Conservation (phyloP, 2,113 vertebrate genomes). For the Notarius quadriscutis region DNA sequence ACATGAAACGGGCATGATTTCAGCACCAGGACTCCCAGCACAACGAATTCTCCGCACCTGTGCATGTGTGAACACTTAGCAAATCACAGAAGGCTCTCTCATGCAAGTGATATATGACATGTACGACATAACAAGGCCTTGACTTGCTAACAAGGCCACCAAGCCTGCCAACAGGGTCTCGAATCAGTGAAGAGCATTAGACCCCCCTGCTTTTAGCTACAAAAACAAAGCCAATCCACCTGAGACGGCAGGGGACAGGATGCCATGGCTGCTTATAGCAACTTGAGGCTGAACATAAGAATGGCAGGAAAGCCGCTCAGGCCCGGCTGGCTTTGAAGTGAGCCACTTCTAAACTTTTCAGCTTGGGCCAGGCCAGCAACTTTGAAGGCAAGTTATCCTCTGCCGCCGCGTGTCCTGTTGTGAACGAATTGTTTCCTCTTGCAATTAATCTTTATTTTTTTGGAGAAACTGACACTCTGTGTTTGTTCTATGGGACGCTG, state of each 20-base stretch:
- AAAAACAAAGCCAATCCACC: slow-evolving; percentile 92
- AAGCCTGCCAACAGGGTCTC: slow-evolving; percentile 73
- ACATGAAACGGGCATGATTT: slow-evolving; percentile 6
- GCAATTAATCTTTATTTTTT: slow-evolving; percentile 83
- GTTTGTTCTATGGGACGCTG: slow-evolving; percentile 69
- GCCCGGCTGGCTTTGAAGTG: slow-evolving; percentile 86
- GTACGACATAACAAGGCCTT: slow-evolving; percentile 24
- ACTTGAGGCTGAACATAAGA: slow-evolving; percentile 85
- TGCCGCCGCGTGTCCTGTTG: slow-evolving; percentile 83
- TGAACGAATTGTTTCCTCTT: slow-evolving; percentile 96
- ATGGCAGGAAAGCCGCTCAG: slow-evolving; percentile 89
- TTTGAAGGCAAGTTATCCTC: slow-evolving; percentile 98
- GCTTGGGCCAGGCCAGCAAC: slow-evolving; percentile 82
- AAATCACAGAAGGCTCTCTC: slow-evolving; percentile 4
- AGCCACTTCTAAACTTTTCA: slow-evolving; percentile 91
- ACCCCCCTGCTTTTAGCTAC: slow-evolving; percentile 72
- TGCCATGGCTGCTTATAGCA: slow-evolving; percentile 95
- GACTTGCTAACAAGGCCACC: slow-evolving; percentile 76
- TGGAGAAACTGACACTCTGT: slow-evolving; percentile 81
- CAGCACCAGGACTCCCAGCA: slow-evolving; percentile 10
- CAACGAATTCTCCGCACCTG: slow-evolving; percentile 10
- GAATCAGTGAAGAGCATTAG: slow-evolving; percentile 70
- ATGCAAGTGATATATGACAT: slow-evolving; percentile 39
- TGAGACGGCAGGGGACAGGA: slow-evolving; percentile 96
- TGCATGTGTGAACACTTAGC: slow-evolving; percentile 15